These are phyloP conservation scores for Gallinago solitaria DNA, from an alignment of 2,797 vertebrate species.

Conservation along the genomic window DNA sequence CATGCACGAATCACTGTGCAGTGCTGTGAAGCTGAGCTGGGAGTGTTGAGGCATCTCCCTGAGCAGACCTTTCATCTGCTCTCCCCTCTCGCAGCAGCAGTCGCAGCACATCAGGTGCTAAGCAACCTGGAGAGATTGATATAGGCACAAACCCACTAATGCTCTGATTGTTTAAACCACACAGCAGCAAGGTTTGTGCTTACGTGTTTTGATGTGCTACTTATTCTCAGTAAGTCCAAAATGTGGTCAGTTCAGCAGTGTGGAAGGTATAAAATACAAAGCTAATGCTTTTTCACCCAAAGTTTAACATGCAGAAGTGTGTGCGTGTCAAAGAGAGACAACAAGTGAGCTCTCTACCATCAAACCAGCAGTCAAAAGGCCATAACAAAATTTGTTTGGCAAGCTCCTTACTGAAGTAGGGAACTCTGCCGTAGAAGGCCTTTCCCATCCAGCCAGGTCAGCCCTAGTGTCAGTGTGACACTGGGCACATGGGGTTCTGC, in stretches of 20 bases:
- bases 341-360: background rate
- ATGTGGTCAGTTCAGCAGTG: background rate
- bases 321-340: background rate
- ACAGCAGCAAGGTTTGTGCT: background rate
- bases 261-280: background rate
- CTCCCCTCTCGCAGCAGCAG: background rate
- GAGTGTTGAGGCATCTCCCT: background rate
- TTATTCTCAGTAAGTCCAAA: background rate
- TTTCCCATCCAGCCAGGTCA: background rate
- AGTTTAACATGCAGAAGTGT: background rate
- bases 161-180: background rate
- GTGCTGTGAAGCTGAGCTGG: background rate
- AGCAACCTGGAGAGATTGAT: background rate
- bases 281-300: background rate
- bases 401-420: background rate
- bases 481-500: background rate
- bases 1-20: background rate
- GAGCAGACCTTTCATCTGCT: background rate
- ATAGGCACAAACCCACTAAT: background rate
- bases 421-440: background rate
- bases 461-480: background rate
- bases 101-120: background rate
- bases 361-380: background rate
- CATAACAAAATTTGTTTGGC: background rate
- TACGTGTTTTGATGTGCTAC: background rate